Percentiles rank a stretch among this genome's conserved stretches.
Evolutionary conservation across 2,797 vertebrate genomes (phyloP).

Genomic region (Rousettus madagascariensis): DNA sequence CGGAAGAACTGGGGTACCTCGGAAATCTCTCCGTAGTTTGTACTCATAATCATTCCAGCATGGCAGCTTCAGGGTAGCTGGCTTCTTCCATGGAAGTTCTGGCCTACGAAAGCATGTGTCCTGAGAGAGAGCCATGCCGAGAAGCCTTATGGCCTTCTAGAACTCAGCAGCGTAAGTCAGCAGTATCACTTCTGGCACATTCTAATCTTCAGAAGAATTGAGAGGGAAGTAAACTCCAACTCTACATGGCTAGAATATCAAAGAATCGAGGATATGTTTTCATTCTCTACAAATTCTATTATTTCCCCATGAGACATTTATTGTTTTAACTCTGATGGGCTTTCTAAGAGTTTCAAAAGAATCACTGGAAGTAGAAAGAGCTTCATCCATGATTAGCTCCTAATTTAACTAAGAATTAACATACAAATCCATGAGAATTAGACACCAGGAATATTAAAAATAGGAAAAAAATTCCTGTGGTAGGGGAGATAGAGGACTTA

Average conservation of each 20-base stretch:
- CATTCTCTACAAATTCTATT: neutral
- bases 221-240: neutral
- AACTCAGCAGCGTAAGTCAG: neutral
- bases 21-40: neutral
- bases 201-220: neutral
- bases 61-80: neutral
- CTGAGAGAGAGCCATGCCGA: neutral
- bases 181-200: neutral
- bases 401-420: neutral
- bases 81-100: neutral
- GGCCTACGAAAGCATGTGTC: neutral
- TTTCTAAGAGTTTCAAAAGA: neutral
- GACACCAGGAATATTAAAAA: neutral
- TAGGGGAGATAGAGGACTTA: neutral
- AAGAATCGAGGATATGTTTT: neutral
- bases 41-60: neutral
- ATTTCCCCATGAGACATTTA: neutral
- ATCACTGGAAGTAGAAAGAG: neutral
- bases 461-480: neutral
- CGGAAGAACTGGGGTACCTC: neutral
- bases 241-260: neutral
- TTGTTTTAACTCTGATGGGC: neutral
- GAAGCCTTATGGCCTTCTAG: neutral
- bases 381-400: neutral
- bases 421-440: neutral